Base-by-base conservation (phyloP, 2,888 invertebrate species). In the Geophilus truncorum region DNA sequence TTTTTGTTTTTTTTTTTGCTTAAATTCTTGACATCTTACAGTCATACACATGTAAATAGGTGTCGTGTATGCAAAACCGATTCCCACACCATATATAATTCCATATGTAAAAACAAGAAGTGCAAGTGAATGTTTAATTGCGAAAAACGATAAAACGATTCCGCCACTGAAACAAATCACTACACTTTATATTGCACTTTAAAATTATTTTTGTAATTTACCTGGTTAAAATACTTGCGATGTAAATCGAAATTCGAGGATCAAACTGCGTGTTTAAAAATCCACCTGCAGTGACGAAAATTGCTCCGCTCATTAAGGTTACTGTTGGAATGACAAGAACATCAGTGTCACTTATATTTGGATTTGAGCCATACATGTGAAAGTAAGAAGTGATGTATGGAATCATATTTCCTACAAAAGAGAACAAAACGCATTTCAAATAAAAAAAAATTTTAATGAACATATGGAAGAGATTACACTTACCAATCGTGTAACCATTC, bases 11-110 rank as follows among this genome's bases (percentile, higher is more conserved):
- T 18, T 5, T 18, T 18, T 51, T 18, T 1, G 0, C 4, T 51
- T 51, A 7, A 62, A 70, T 70, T 9, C 57, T 30, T 18, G 10
- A 28, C 15, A 78, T 12, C 12, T 23, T 81, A 15, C 18, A 77
- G 51, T 84, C 85, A 86, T 87, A 18, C 85, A 86, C 77, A 84
- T 84, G 34, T 85, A 84, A 30, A 87, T 80, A 10, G 87, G 86
- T 12, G 85, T 79, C 57, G 84, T 83, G 82, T 87, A 86, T 12
- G 86, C 85, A 12, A 86, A 82, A 62, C 85, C 85, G 5, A 85
- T 84, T 6, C 87, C 87, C 80, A 84, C 18, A 45, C 84, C 83
- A 83, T 84, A 77, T 83, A 85, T 57, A 76, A 84, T 70, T 5
- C 86, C 86, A 81, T 86, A 86, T 5, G 86, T 86, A 10, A 85